These are phyloP conservation scores for Xestoiulus laeticollis DNA, from an alignment of 2,888 invertebrate species.

Conservation along the genomic window DNA sequence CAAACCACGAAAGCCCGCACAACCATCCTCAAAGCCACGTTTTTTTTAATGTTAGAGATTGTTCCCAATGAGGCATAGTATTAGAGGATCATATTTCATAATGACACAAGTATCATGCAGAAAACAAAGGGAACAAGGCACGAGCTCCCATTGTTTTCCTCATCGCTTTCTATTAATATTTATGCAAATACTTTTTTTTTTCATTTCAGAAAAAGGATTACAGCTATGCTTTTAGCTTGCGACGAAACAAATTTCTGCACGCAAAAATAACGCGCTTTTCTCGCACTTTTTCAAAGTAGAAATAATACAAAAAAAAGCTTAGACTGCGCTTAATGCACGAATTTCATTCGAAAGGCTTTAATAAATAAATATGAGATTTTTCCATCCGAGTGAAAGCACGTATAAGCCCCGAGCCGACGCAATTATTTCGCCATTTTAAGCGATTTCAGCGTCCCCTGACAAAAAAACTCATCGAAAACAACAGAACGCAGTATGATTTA, in stretches of 20 bases:
- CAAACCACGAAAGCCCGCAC: neutral
- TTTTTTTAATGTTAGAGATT: neutral
- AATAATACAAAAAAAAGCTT: conserved; percentile 26
- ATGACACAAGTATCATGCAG: neutral
- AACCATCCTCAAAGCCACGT: neutral
- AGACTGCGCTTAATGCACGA: conserved; percentile 1
- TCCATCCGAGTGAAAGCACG: neutral
- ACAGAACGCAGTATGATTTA: neutral
- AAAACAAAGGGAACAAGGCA: neutral
- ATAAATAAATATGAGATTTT: conserved; percentile 26
- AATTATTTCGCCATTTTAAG: conserved; percentile 12
- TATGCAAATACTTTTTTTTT: neutral
- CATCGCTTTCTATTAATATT: conserved; percentile 16
- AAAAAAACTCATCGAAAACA: neutral
- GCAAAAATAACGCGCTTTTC: conserved; percentile 12
- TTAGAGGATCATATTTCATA: conserved; percentile 20
- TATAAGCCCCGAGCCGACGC: conserved; percentile 3
- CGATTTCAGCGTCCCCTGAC: neutral
- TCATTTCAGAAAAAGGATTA: neutral
- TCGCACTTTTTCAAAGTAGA: neutral
- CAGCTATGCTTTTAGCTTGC: neutral
- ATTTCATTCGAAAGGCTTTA: conserved; percentile 4
- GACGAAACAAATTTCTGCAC: neutral
- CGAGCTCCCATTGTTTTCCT: neutral
- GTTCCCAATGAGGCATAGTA: conserved; percentile 19